Base-by-base conservation (phyloP, 2,888 invertebrate species). In the Apodemia duryi region DNA sequence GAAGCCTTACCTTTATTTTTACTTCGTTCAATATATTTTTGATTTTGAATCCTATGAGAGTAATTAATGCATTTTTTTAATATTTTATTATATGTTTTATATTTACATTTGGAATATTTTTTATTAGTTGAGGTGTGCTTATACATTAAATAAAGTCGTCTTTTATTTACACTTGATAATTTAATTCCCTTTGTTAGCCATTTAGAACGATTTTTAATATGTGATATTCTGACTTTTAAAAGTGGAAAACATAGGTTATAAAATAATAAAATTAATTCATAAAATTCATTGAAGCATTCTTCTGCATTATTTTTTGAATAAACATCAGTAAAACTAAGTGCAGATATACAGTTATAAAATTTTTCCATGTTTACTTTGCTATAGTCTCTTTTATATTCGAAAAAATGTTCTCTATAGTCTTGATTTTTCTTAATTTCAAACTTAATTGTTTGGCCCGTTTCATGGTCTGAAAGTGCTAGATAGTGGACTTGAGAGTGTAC, bases 1-100 rank as follows among this genome's bases (percentile, higher is more conserved):
- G 52, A 52, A 28, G 52, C 52, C 9, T 52, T 52, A 52, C 52
- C 52, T 28, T 52, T 52, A 52, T 52, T 52, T 52, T 52, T 52
- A 28, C 21, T 52, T 9, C 28, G 7, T 9, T 52, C 52, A 28
- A 52, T 28, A 6, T 52, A 52, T 52, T 52, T 52, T 52, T 52
- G 21, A 52, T 52, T 52, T 52, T 52, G 52, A 52, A 52, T 52
- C 9, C 9, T 52, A 52, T 52, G 52, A 9, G 52, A 52, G 9
- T 28, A 28, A 28, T 28, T 54, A 29, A 54, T 54, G 10, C 52
- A 52, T 54, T 29, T 29, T 28, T 52, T 52, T 28, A 52, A 52
- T 28, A 52, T 9, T 7, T 28, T 52, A 3, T 28, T 52, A 28
- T 28, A 52, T 28, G 7, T 52, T 52, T 52, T 52, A 52, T 52